Evolutionary conservation across 2,888 invertebrate species (phyloP).

Genomic region (Esperia sulphurella): DNA sequence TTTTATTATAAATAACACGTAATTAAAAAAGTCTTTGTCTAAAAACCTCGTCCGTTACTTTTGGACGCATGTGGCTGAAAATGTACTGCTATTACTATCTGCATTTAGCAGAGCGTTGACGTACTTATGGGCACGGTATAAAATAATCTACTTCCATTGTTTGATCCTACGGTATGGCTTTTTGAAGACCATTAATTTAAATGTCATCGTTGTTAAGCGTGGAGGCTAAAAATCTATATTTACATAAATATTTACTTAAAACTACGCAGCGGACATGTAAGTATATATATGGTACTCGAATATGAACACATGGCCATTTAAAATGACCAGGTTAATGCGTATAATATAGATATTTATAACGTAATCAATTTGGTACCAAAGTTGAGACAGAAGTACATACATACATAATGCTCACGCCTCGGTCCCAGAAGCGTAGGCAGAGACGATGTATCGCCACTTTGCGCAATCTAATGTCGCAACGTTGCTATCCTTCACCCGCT

Average conservation of each 20-base stretch:
- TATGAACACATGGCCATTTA: slow-evolving; percentile 3
- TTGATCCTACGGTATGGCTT: not conserved
- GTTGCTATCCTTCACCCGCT: no score
- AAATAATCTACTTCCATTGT: not conserved
- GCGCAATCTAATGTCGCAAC: no score
- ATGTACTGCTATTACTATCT: no score
- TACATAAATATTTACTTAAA: slow-evolving; percentile 29
- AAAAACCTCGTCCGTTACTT: not conserved
- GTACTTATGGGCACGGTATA: slow-evolving; percentile 4
- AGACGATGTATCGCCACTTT: no score
- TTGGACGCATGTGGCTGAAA: not conserved
- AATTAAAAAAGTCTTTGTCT: not conserved
- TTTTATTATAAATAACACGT: not conserved
- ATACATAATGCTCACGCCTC: no score
- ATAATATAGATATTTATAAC: not conserved
- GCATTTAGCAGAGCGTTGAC: not conserved
- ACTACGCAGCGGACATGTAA: slow-evolving; percentile 41
- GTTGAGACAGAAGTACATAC: no score
- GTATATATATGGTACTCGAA: not conserved
- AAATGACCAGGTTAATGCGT: slow-evolving; percentile 4
- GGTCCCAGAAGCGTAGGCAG: no score
- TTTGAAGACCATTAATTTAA: not conserved
- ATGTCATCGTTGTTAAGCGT: not conserved
- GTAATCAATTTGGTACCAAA: no score
- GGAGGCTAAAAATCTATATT: slow-evolving; percentile 28